Percentiles rank a stretch among this genome's conserved stretches.
Evolutionary conservation across 2,888 invertebrate species (phyloP).

Genomic region (Pseudeuparius sepicola): DNA sequence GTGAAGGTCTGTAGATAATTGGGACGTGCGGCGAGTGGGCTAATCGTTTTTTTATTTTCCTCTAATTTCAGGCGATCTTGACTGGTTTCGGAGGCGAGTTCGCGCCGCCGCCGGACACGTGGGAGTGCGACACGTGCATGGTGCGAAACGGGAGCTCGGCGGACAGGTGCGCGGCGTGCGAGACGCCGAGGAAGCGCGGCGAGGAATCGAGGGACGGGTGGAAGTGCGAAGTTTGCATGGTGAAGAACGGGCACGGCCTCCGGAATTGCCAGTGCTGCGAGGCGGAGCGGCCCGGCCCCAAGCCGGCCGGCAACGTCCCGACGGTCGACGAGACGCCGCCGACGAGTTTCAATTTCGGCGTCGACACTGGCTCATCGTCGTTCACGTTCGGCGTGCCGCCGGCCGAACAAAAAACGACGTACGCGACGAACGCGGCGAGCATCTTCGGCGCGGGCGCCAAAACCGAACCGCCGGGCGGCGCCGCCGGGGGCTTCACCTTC

Average conservation of each 20-base stretch:
- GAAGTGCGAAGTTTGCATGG: constrained; percentile 55
- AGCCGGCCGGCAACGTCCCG: constrained; percentile 12
- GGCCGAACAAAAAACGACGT: constrained; percentile 5
- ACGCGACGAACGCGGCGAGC: not conserved
- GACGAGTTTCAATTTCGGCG: constrained; percentile 43
- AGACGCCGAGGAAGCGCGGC: constrained; percentile 44
- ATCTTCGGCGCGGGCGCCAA: constrained; percentile 2
- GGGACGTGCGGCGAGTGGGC: constrained; percentile 46
- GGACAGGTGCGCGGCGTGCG: constrained; percentile 48
- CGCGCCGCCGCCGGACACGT: constrained; percentile 41
- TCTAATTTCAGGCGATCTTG: no score
- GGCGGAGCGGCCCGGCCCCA: constrained; percentile 33
- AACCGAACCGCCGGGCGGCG: constrained; percentile 7
- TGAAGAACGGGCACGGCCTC: constrained; percentile 41
- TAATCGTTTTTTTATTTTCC: no score
- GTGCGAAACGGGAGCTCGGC: constrained; percentile 40
- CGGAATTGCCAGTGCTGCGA: constrained; percentile 46
- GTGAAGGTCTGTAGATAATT: constrained; percentile 35
- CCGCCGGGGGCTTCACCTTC: constrained; percentile 6
- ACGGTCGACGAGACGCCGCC: constrained; percentile 24
- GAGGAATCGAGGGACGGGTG: no score
- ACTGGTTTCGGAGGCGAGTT: constrained; percentile 27
- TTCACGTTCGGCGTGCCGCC: constrained; percentile 37
- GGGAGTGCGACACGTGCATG: constrained; percentile 53
- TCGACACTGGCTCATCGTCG: constrained; percentile 35